These are phyloP conservation scores for Struthidea cinerea DNA, from an alignment of 2,113 vertebrate genomes.

Conservation along the genomic window DNA sequence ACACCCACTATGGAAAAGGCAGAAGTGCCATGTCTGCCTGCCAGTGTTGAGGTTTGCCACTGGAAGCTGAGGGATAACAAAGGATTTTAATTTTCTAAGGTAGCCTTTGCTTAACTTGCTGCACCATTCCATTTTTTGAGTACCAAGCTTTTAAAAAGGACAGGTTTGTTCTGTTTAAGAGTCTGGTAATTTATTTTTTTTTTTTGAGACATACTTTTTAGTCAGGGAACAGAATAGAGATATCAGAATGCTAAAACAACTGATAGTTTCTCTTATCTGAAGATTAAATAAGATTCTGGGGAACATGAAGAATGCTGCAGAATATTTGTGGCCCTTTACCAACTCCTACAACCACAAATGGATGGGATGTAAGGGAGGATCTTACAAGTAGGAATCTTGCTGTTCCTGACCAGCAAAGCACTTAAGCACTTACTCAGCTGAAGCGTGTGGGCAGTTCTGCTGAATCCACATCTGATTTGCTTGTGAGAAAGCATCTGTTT, in stretches of 20 bases:
- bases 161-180: neutral
- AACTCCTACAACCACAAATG: conserved; percentile 25
- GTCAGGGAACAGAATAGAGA: neutral
- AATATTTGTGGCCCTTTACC: conserved; percentile 21
- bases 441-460: neutral
- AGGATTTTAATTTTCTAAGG: neutral
- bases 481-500: neutral
- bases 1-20: neutral
- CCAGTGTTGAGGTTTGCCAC: neutral
- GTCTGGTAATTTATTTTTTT: neutral
- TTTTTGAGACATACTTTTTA: neutral
- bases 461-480: neutral
- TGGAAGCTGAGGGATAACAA: neutral
- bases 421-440: neutral
- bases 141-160: neutral
- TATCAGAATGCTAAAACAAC: conserved; percentile 2
- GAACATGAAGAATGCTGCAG: neutral
- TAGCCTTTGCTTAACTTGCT: neutral
- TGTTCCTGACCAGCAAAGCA: neutral
- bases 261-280: conserved; percentile 46
- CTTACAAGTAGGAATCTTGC: neutral
- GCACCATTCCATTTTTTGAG: neutral
- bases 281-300: conserved; percentile 39
- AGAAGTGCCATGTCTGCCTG: neutral
- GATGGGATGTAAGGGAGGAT: neutral